Conservation (phyloP, 2,797 vertebrate genomes). For the Rhinella marina region DNA sequence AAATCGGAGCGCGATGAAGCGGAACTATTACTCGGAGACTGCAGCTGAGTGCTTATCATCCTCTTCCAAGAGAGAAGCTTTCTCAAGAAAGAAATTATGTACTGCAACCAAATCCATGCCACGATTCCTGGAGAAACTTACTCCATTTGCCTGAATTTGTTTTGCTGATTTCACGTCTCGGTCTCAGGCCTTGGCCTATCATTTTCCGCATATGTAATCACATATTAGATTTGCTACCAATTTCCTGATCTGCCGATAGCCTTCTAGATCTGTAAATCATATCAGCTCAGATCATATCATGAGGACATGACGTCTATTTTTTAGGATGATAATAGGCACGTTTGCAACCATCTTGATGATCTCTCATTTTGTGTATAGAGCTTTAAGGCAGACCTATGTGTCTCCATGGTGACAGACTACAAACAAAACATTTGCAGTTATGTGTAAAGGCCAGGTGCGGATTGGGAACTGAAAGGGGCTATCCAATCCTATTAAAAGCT, state of each 20-base stretch:
- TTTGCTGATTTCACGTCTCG: constrained; percentile 3
- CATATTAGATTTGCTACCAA: not conserved
- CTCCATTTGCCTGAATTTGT: constrained; percentile 2
- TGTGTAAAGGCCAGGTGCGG: too few relatives aligned
- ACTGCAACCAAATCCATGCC: constrained; percentile 50
- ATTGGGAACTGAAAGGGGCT: too few relatives aligned
- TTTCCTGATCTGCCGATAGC: not conserved
- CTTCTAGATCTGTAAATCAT: not conserved
- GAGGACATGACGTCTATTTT: too few relatives aligned
- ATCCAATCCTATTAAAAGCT: too few relatives aligned
- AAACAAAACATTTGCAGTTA: too few relatives aligned
- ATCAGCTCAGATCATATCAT: not conserved
- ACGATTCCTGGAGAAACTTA: constrained; percentile 17
- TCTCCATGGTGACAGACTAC: too few relatives aligned
- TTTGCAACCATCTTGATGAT: not conserved
- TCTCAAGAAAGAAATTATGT: constrained; percentile 33
- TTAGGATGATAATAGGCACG: too few relatives aligned
- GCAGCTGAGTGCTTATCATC: constrained; percentile 54
- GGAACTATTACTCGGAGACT: constrained; percentile 70
- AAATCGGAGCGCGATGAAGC: constrained; percentile 63
- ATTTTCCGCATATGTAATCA: constrained; percentile 11
- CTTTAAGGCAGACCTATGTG: too few relatives aligned
- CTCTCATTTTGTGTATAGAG: too few relatives aligned
- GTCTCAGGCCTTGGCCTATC: not conserved
- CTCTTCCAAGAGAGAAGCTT: constrained; percentile 37